Conservation (phyloP, 2,797 vertebrate species). For the Oryzias dopingdopingensis region DNA sequence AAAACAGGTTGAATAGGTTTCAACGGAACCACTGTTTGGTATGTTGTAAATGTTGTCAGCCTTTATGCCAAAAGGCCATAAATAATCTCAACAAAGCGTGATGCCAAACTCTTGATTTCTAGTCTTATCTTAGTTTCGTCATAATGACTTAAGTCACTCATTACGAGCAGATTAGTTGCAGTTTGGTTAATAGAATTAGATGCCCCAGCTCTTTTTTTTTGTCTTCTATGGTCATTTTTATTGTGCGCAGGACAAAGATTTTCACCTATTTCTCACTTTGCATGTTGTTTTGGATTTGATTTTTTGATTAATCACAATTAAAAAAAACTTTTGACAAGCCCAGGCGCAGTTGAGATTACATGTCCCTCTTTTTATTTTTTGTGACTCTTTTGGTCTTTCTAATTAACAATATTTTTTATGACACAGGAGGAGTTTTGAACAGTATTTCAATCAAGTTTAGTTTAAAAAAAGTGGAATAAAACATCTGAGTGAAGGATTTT, state of each 20-base stretch:
- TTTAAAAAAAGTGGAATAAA: no score
- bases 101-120: neutral
- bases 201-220: neutral
- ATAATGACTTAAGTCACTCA: slow-evolving; percentile 23
- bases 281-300: no score
- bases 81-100: neutral
- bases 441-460: no score
- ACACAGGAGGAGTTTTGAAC: no score
- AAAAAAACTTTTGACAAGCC: no score
- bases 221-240: slow-evolving; percentile 2
- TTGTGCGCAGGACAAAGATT: slow-evolving; percentile 10
- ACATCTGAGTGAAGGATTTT: no score
- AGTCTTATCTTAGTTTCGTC: slow-evolving; percentile 4
- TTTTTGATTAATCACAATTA: no score
- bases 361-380: no score
- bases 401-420: no score
- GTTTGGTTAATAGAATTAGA: slow-evolving; percentile 11
- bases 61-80: neutral
- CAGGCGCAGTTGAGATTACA: no score
- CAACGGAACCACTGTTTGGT: slow-evolving; percentile 7
- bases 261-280: neutral
- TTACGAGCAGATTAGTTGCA: slow-evolving; percentile 13
- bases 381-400: no score
- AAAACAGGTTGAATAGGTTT: slow-evolving; percentile 27
- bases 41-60: slow-evolving; percentile 19